These are phyloP conservation scores for Apteryx owenii DNA, from an alignment of 2,113 vertebrate genomes.

Conservation along the genomic window DNA sequence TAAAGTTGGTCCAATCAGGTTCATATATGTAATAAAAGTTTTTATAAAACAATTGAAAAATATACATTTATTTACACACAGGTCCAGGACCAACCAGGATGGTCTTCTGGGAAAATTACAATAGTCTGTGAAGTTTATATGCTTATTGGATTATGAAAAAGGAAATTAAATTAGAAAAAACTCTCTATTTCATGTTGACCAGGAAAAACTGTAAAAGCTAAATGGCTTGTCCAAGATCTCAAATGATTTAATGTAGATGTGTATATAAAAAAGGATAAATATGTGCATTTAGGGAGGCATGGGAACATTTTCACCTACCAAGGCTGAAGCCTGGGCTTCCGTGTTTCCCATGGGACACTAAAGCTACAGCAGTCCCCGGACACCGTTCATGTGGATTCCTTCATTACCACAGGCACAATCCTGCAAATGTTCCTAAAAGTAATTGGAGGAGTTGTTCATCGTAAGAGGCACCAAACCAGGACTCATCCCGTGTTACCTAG, in stretches of 20 bases:
- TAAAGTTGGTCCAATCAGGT: constrained; percentile 69
- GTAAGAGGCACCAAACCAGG: not conserved
- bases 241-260: not conserved
- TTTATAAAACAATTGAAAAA: constrained; percentile 71
- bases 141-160: constrained; percentile 33
- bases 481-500: not conserved
- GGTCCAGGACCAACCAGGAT: constrained; percentile 64
- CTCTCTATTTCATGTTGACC: not conserved
- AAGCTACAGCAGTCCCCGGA: not conserved
- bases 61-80: constrained; percentile 66
- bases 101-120: constrained; percentile 56
- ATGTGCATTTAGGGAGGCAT: not conserved
- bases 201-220: not conserved
- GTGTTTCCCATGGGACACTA: not conserved
- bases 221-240: not conserved
- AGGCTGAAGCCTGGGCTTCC: not conserved
- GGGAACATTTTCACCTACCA: not conserved
- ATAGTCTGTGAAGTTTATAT: constrained; percentile 33
- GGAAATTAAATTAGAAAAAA: constrained; percentile 29
- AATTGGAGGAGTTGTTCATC: not conserved
- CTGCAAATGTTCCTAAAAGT: not conserved
- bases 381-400: not conserved
- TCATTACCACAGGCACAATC: not conserved
- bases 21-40: constrained; percentile 69
- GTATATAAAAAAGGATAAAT: not conserved